These are phyloP conservation scores for Mirounga angustirostris DNA, from an alignment of 2,113 vertebrate genomes.

Conservation along the genomic window DNA sequence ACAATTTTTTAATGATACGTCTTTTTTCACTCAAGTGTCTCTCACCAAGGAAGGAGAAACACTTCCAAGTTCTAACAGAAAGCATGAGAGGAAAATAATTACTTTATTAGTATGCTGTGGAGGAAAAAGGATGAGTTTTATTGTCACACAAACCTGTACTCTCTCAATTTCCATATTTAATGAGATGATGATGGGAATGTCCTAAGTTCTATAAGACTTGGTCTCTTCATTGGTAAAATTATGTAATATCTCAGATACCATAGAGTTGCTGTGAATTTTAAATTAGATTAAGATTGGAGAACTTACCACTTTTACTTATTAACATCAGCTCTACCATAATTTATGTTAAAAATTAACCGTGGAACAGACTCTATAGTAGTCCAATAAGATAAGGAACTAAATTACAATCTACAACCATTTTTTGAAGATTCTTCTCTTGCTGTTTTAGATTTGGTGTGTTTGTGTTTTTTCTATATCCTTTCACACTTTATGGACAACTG, in stretches of 20 bases:
- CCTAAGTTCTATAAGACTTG: not conserved
- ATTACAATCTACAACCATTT: not conserved
- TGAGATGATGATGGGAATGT: not conserved
- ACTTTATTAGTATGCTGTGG: slow-evolving; percentile 42
- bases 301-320: not conserved
- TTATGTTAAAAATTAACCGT: not conserved
- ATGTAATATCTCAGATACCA: not conserved
- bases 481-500: not conserved
- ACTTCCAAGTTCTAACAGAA: slow-evolving; percentile 53
- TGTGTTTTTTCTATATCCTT: not conserved
- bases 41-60: slow-evolving; percentile 54
- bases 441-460: not conserved
- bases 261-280: not conserved
- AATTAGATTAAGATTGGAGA: slow-evolving; percentile 19
- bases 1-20: slow-evolving; percentile 55
- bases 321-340: not conserved
- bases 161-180: slow-evolving; percentile 37
- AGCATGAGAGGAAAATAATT: slow-evolving; percentile 23
- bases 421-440: not conserved
- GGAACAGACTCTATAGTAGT: not conserved
- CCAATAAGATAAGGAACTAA: not conserved
- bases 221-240: not conserved
- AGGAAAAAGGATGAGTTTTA: not conserved
- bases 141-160: slow-evolving; percentile 12
- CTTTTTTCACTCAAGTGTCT: slow-evolving; percentile 56